These are phyloP conservation scores for Pogonognathellus flavescens DNA, from an alignment of 1,140 invertebrate genomes.

Conservation along the genomic window DNA sequence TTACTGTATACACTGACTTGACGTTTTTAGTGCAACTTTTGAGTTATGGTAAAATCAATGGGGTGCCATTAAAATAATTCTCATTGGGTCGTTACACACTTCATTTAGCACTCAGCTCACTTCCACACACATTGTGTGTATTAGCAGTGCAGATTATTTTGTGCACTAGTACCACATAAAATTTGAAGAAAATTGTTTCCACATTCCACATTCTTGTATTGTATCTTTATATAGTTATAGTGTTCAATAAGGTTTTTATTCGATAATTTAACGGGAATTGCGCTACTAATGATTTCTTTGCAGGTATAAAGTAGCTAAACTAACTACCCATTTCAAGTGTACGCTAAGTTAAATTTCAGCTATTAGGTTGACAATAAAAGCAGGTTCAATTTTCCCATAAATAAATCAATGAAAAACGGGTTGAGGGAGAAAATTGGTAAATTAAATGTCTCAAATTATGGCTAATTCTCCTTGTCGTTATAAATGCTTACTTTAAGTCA, in stretches of 20 bases:
- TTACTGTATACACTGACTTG: conserved; percentile 24
- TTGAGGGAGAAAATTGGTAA: conserved; percentile 11
- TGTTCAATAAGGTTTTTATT: conserved; percentile 36
- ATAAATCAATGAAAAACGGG: conserved; percentile 36
- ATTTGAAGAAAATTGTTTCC: conserved; percentile 28
- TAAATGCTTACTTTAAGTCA: conserved; percentile 23
- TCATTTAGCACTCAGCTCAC: neutral
- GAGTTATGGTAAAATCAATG: conserved; percentile 39
- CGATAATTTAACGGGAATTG: conserved; percentile 42
- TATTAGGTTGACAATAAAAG: conserved; percentile 25
- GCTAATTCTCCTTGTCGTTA: conserved; percentile 38
- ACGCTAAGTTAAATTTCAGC: neutral
- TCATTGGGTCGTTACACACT: conserved; percentile 37
- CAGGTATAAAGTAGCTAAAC: neutral
- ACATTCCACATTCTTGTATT: too few relatives aligned
- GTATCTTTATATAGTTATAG: conserved; percentile 26
- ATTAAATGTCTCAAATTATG: conserved; percentile 43
- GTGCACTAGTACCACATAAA: neutral
- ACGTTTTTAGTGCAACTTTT: conserved; percentile 21
- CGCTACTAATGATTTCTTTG: conserved; percentile 21
- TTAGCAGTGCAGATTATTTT: neutral
- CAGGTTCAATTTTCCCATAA: conserved; percentile 23
- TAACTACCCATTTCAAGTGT: neutral
- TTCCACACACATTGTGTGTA: neutral
- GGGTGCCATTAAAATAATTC: conserved; percentile 40